Evolutionary conservation across 1,140 invertebrate species (phyloP).

Genomic region (Bombus vancouverensis): DNA sequence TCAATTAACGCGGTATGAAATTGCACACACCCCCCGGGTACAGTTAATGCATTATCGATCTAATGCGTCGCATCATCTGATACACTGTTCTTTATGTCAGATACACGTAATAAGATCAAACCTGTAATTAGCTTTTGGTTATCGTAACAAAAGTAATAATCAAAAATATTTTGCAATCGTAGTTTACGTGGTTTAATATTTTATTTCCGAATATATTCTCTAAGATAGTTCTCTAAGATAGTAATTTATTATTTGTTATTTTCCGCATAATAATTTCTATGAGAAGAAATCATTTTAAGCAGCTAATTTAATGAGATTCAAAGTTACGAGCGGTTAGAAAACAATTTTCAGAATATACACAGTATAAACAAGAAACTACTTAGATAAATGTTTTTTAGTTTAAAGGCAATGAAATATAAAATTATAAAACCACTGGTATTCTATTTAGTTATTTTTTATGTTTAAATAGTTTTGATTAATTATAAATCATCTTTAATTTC

Average conservation of each 20-base stretch:
- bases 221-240: no score
- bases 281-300: background rate
- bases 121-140: background rate
- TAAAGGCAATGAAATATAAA: background rate
- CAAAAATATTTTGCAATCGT: background rate
- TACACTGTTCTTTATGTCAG: background rate
- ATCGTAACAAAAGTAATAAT: background rate
- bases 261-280: no score
- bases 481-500: background rate
- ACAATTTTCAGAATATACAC: background rate
- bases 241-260: no score
- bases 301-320: background rate
- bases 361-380: background rate
- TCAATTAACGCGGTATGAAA: background rate
- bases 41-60: background rate
- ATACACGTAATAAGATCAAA: constrained; percentile 3
- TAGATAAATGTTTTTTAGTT: background rate
- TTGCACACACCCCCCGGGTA: background rate
- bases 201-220: background rate
- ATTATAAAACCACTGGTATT: background rate
- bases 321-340: background rate
- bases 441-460: background rate
- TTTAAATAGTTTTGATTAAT: background rate
- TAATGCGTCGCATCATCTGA: background rate
- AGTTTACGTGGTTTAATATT: background rate